These are phyloP conservation scores for Aphodius sticticus DNA, from an alignment of 2,888 invertebrate species.

Conservation along the genomic window DNA sequence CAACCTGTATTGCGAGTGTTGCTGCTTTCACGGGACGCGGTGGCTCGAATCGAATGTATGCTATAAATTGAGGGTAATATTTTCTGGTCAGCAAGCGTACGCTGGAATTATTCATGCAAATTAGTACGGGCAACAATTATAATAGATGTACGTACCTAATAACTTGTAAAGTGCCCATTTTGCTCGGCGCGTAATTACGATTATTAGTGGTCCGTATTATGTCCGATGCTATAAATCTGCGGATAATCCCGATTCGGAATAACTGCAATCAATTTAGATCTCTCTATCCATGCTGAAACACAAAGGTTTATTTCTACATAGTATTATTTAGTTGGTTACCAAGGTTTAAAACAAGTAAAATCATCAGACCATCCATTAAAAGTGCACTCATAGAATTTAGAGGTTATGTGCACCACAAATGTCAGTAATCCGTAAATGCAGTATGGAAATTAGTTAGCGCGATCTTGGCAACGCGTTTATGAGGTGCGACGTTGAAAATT, in stretches of 20 bases:
- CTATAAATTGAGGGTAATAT: constrained; percentile 20
- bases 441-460: background rate
- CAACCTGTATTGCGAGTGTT: background rate
- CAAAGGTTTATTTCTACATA: too few relatives aligned
- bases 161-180: constrained; percentile 39
- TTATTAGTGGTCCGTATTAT: constrained; percentile 33
- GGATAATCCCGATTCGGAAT: background rate
- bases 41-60: constrained; percentile 16
- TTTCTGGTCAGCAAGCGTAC: constrained; percentile 20
- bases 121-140: constrained; percentile 36
- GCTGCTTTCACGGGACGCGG: background rate
- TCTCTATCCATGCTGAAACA: background rate
- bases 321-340: too few relatives aligned
- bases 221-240: constrained; percentile 20
- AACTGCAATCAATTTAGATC: background rate
- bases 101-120: constrained; percentile 35
- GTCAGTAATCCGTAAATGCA: background rate
- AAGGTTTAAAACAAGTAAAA: background rate
- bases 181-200: constrained; percentile 34
- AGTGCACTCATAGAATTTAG: too few relatives aligned
- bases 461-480: background rate
- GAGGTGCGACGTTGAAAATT: constrained; percentile 14
- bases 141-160: constrained; percentile 40
- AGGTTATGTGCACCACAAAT: too few relatives aligned
- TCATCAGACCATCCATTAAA: background rate